Conservation (phyloP, 30 jellyfish, hydroid and myxozoan genomes). For the Sanderia malayensis region DNA sequence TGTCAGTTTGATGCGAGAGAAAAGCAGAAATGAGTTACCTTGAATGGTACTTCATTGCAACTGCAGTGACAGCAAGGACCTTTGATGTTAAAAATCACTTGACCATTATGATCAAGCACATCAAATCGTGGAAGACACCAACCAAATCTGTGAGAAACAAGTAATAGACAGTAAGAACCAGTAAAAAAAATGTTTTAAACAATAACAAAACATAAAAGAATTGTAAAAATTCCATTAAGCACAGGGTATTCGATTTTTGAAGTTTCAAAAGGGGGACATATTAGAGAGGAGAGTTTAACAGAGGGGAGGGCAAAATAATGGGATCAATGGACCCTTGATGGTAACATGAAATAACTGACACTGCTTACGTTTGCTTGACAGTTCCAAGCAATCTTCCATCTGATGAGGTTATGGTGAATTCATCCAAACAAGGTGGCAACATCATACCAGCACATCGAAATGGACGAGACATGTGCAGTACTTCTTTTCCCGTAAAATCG, state of each 20-base stretch:
- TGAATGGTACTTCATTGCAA: constrained; percentile 58
- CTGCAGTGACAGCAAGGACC: constrained; percentile 65
- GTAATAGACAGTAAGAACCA: too few species aligned
- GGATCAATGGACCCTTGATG: too few species aligned
- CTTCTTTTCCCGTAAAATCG: constrained; percentile 22
- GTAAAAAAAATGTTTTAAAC: too few species aligned
- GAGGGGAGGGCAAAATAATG: too few species aligned
- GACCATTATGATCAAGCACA: constrained; percentile 53
- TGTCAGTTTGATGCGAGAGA: too few species aligned
- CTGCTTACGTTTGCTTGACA: constrained; percentile 49
- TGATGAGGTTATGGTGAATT: constrained; percentile 28
- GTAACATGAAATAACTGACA: too few species aligned
- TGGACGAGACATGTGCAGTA: constrained; percentile 40
- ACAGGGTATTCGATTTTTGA: too few species aligned
- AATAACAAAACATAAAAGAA: too few species aligned
- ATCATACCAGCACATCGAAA: constrained; percentile 40
- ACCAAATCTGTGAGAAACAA: constrained; percentile 8
- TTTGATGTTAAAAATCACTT: constrained; percentile 27
- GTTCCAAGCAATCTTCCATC: constrained; percentile 48
- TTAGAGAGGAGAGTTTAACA: too few species aligned
- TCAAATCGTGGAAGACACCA: constrained; percentile 38
- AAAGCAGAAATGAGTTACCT: too few species aligned
- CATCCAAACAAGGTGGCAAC: constrained; percentile 62
- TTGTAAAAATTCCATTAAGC: too few species aligned
- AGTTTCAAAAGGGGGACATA: too few species aligned